Evolutionary conservation across 1,140 invertebrate species (phyloP), one percentile per base, ranked within the genome.

Genomic region (Drosophila albomicans): DNA sequence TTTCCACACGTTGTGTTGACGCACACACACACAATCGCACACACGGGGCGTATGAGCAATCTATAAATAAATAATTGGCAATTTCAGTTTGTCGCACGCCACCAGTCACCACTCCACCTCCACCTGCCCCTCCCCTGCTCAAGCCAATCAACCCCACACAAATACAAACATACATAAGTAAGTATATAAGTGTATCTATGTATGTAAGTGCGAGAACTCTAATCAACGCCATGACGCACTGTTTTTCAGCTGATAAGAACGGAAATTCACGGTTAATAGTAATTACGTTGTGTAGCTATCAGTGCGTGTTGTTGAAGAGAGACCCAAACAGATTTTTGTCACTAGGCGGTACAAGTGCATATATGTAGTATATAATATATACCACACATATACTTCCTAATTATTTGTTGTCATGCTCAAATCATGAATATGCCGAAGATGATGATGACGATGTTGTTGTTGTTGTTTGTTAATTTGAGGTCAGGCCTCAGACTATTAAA

Each of bases 221-320:
- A 51, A 63, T 74, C 51, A 51, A 46, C 38, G 16, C 5, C 54
- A 72, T 84, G 82, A 86, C 82, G 79, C 82, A 79, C 65, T 59
- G 64, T 46, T 64, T 59, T 67, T 68, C 20, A 10, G 8, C 69
- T 65, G 82, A 86, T 88, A 86, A 86, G 76, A 28, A 75, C 16
- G 45, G 30, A 56, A 88, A 77, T 87, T 86, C 79, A 76, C 68
- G 75, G 76, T 73, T 87, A 82, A 87, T 82, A 76, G 67, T 70
- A 86, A 86, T 86, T 79, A 87, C 75, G 79, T 56, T 66, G 32
- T 63, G 67, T 28, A 51, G 62, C 72, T 88, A 88, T 82, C 84
- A 82, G 62, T 71, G 61, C 52, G 51, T 63, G 58, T 63, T 51
- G 70, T 43, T 11, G 7, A 48, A 10, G 32, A 7, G 46, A 16